Base-by-base conservation (phyloP, 2,888 invertebrate species). In the Drosophila melanocephala region DNA sequence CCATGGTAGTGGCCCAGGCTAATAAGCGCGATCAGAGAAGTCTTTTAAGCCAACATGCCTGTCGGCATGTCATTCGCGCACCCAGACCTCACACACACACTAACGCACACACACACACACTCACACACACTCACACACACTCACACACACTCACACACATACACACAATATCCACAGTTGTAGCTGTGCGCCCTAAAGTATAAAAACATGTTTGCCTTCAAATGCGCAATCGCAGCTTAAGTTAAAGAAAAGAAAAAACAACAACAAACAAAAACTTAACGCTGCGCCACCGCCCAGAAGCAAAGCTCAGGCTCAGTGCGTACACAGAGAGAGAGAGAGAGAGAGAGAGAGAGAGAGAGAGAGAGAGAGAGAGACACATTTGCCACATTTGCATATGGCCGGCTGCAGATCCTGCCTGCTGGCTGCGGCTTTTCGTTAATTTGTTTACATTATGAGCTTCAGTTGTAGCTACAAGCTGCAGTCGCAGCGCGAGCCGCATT, bases 181-280 rank as follows among this genome's bases (percentile, higher is more conserved):
- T 39, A n/a, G 50, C 52, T 57, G 75, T 60, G 58, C 68, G 80
- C 81, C 82, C 90, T 92, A 93, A 93, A 93, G 93, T 93, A 93
- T 91, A 92, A 93, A 93, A 93, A 92, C 93, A 91, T 93, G 93
- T 93, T 93, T 91, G 92, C 92, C 91, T 92, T 93, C 93, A 93
- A 87, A 89, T 83, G 83, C 81, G 88, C 91, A 91, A 92, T 92
- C 92, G 92, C 90, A 86, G 87, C 92, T 90, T 89, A 88, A 87
- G 81, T 89, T 85, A 86, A 85, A 42, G 39, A 61, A 75, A 53
- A 66, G 26, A 56, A 32, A 30, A 37, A 26, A 32, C 14, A 50
- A 22, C 9, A 19, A 35, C 5, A 53, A 53, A 50, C 22, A 22
- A 32, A 75, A 83, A 82, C 79, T 87, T 78, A 82, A 85, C 82